Conservation (phyloP, 2,888 invertebrate genomes). For the Leptopilina myrica region DNA sequence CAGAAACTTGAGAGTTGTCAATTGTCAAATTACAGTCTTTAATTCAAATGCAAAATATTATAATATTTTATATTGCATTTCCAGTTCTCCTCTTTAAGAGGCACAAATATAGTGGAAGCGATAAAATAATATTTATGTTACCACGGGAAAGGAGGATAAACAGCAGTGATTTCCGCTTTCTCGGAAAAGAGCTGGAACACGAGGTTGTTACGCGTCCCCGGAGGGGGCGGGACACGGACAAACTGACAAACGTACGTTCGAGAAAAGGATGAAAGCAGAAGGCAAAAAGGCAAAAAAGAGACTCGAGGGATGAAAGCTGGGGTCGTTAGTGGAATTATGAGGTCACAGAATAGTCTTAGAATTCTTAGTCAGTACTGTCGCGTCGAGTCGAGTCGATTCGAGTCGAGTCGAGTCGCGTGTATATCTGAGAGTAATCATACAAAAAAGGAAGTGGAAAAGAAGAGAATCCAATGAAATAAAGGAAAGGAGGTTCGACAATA, state of each 20-base stretch:
- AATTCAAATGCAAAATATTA: background rate
- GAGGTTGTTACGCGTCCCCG: constrained; percentile 20
- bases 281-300: constrained; percentile 45
- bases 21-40: no score
- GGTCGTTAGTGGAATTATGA: constrained; percentile 61
- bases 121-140: constrained; percentile 31
- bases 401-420: background rate
- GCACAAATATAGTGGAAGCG: background rate
- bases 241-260: constrained; percentile 28
- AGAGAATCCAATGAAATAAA: constrained; percentile 51
- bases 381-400: background rate
- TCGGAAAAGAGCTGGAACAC: background rate
- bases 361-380: background rate
- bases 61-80: background rate
- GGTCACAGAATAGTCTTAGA: constrained; percentile 51
- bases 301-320: constrained; percentile 48
- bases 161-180: constrained; percentile 16
- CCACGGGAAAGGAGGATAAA: constrained; percentile 8
- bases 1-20: no score
- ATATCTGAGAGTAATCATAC: background rate
- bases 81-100: background rate
- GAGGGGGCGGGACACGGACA: background rate
- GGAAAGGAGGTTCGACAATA: constrained; percentile 61
- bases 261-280: constrained; percentile 49
- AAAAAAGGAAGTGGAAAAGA: background rate